Conservation (phyloP, 2,888 invertebrate genomes). For the Colletes collaris region DNA sequence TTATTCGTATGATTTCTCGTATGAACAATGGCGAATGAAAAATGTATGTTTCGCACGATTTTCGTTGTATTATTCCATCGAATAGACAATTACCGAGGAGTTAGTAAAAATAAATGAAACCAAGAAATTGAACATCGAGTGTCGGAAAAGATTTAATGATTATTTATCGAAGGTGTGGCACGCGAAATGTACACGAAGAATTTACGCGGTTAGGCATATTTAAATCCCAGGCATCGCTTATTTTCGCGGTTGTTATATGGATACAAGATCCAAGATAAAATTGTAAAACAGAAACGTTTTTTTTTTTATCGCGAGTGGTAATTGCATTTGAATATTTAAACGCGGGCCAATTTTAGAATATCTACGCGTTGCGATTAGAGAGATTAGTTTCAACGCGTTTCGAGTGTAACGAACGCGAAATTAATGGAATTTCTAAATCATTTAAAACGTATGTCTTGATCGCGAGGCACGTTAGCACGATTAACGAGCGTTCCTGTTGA, state of each 20-base stretch:
- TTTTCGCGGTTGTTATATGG: slow-evolving; percentile 12
- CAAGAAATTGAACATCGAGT: slow-evolving; percentile 1
- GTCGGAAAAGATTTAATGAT: background rate
- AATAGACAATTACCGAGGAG: no score
- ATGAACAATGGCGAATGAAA: no score
- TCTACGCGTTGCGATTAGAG: background rate
- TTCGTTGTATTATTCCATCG: no score
- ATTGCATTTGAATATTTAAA: slow-evolving; percentile 24
- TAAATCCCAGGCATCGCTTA: slow-evolving; percentile 31
- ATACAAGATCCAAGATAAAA: slow-evolving; percentile 31
- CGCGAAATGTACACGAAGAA: background rate
- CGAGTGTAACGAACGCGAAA: background rate
- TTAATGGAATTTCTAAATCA: background rate
- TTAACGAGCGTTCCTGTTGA: background rate
- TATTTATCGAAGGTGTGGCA: slow-evolving; percentile 22
- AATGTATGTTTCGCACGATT: no score
- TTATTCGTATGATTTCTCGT: no score
- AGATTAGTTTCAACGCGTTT: background rate
- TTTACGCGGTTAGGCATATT: slow-evolving; percentile 20
- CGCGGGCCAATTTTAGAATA: slow-evolving; percentile 1
- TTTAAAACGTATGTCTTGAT: background rate
- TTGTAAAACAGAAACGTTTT: slow-evolving; percentile 2
- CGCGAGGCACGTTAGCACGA: background rate
- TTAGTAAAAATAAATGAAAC: background rate
- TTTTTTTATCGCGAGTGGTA: background rate